These are phyloP conservation scores for Adelosebastes latens DNA, from an alignment of 2,797 vertebrate genomes.

Conservation along the genomic window DNA sequence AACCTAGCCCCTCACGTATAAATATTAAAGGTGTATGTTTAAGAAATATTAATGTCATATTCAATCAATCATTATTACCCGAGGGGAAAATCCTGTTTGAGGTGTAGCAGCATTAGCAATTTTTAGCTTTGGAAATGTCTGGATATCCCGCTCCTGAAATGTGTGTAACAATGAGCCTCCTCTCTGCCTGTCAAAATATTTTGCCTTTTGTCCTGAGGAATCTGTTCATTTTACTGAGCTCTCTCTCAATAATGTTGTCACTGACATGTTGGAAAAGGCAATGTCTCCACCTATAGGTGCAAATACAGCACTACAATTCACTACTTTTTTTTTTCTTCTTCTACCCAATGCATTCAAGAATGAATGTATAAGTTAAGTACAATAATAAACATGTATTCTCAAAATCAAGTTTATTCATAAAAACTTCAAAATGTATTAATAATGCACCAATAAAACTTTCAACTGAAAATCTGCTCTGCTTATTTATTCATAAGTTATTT, in stretches of 20 bases:
- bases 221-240: slow-evolving; percentile 58
- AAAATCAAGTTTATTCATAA: background rate
- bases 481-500: background rate
- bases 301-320: slow-evolving; percentile 33
- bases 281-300: slow-evolving; percentile 82
- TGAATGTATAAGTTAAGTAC: background rate
- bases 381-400: background rate
- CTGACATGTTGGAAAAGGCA: slow-evolving; percentile 59
- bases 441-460: background rate
- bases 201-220: slow-evolving; percentile 78
- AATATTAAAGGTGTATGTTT: slow-evolving; percentile 81
- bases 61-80: slow-evolving; percentile 83
- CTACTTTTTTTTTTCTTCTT: background rate
- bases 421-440: background rate
- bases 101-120: slow-evolving; percentile 83
- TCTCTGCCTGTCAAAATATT: slow-evolving; percentile 82
- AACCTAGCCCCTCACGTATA: slow-evolving; percentile 66
- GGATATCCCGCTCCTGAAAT: slow-evolving; percentile 74
- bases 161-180: slow-evolving; percentile 77
- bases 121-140: slow-evolving; percentile 80
- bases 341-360: background rate
- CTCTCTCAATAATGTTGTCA: background rate
- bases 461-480: background rate
- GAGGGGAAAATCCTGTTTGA: slow-evolving; percentile 78
- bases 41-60: slow-evolving; percentile 85